Base-by-base conservation (phyloP, 2,888 invertebrate genomes). In the Eilema griseolum region DNA sequence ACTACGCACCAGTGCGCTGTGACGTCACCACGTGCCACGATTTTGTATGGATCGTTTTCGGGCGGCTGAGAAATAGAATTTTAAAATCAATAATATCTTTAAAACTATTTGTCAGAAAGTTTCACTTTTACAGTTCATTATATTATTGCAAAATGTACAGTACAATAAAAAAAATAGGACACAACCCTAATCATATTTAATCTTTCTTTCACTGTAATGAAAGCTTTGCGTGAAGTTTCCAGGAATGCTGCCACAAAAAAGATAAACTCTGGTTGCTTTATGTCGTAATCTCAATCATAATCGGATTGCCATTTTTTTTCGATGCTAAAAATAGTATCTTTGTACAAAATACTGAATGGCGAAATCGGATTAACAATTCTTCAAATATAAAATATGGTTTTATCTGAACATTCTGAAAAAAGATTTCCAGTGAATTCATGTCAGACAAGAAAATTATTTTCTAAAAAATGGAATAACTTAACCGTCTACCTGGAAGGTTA, bases 291-390 rank as follows among this genome's bases (percentile, higher is more conserved):
- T 52, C n/a, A 52, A 52, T 52, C 52, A n/a, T 52, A 52, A 52
- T 52, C 52, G n/a, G 52, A 52, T 52, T 52, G 52, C n/a, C 10
- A 52, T 52, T 52, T 52, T n/a, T 52, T 7, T 52, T n/a, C 20
- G n/a, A 52, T 2, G n/a, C 8, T 52, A n/a, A 52, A 52, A 52
- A 52, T 52, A n/a, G 10, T n/a, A 52, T n/a, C 52, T n/a, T 46
- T 2, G 10, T n/a, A 52, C 52, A n/a, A 52, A 52, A 52, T 52
- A n/a, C 52, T 52, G 52, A 52, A 52, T 46, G n/a, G 20, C 52
- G 52, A 52, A 52, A 52, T n/a, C n/a, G n/a, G 52, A 52, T 52
- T 52, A 52, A n/a, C n/a, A 52, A 52, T 52, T 52, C n/a, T 52
- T 52, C 52, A 52, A 52, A 52, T n/a, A 52, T 4, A n/a, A n/a